These are phyloP conservation scores for Bombus huntii DNA, from an alignment of 1,140 invertebrate genomes.

Conservation along the genomic window DNA sequence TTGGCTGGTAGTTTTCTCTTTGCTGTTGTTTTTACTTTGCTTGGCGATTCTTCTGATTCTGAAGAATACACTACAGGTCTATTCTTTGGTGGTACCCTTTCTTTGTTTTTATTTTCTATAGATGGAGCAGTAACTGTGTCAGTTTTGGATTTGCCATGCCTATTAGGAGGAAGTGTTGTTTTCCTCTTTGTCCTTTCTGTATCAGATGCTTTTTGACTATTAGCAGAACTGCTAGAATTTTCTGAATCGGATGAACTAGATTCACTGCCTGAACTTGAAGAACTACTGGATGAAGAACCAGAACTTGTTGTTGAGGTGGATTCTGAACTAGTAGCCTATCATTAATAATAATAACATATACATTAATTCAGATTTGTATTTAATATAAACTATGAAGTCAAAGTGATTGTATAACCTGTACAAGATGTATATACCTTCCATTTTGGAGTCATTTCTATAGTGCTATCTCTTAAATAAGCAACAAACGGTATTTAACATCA, in stretches of 20 bases:
- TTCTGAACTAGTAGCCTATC: conserved; percentile 84
- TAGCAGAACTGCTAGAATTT: conserved; percentile 85
- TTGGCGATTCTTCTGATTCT: conserved; percentile 82
- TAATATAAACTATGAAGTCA: neutral
- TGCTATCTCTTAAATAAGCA: conserved; percentile 60
- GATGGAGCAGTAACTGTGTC: conserved; percentile 71
- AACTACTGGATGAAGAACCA: conserved; percentile 84
- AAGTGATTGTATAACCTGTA: conserved; percentile 36
- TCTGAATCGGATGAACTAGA: conserved; percentile 88
- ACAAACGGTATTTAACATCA: conserved; percentile 40
- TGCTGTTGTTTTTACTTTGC: conserved; percentile 77
- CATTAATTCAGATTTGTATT: neutral
- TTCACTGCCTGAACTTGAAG: conserved; percentile 87
- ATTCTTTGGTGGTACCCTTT: conserved; percentile 73
- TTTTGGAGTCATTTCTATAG: conserved; percentile 78
- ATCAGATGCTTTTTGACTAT: conserved; percentile 79
- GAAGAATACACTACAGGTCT: conserved; percentile 79
- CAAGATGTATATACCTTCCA: conserved; percentile 73
- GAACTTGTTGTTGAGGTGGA: conserved; percentile 86
- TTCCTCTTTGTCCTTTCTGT: conserved; percentile 83
- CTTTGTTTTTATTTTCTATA: conserved; percentile 74
- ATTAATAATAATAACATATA: conserved; percentile 8
- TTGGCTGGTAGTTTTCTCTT: conserved; percentile 81
- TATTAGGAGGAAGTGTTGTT: conserved; percentile 75
- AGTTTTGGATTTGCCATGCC: conserved; percentile 78